phyloP scores from a whole-genome alignment of 2,888 invertebrate species.

The Orthosia gothica region DNA sequence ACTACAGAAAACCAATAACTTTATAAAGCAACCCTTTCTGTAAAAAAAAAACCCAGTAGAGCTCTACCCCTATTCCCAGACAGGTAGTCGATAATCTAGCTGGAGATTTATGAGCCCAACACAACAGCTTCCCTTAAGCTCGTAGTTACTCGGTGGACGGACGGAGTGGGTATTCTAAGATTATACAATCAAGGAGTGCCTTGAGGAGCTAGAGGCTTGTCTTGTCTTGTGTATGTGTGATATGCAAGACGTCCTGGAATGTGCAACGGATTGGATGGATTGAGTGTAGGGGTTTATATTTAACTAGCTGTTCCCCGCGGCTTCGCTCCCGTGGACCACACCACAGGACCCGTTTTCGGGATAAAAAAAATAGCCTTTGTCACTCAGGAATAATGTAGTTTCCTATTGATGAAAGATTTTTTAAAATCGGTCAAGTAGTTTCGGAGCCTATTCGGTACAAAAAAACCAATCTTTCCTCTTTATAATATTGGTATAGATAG shows the following conservation, averaged over 20 bases:
- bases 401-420: too few relatives aligned
- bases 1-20: conserved; percentile 3
- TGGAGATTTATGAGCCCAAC: conserved; percentile 52
- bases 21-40: background rate
- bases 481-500: too few relatives aligned
- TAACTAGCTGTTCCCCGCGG: too few relatives aligned
- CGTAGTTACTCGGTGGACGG: conserved; percentile 27
- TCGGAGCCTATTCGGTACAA: too few relatives aligned
- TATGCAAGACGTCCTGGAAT: conserved; percentile 5
- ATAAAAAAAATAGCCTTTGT: too few relatives aligned
- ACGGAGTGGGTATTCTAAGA: conserved; percentile 23
- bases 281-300: background rate
- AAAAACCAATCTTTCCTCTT: too few relatives aligned
- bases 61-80: conserved; percentile 22
- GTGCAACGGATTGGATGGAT: background rate
- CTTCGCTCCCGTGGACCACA: too few relatives aligned
- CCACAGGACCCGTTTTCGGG: too few relatives aligned
- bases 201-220: background rate
- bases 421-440: too few relatives aligned
- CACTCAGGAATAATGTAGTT: too few relatives aligned
- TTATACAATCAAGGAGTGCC: conserved; percentile 39
- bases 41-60: conserved; percentile 26
- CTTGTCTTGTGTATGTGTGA: background rate
- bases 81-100: conserved; percentile 61
- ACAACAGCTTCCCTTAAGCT: conserved; percentile 44